Base-by-base conservation (phyloP, 1,140 invertebrate genomes). In the Drosophila carrolli region DNA sequence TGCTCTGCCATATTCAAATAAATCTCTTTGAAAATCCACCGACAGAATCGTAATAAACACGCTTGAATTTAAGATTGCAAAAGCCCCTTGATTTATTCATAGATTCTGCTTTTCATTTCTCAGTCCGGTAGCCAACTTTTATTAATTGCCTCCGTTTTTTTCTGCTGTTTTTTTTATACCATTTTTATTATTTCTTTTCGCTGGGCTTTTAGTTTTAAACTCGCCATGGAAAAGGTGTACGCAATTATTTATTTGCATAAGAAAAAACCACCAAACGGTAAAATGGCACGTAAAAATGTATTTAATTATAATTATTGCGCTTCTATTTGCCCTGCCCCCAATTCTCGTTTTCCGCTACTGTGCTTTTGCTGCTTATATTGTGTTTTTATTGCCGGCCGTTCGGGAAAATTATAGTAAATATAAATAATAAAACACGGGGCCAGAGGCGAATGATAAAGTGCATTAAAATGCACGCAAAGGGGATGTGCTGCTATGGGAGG, bases 221-320 rank as follows among this genome's bases (percentile, higher is more conserved):
- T 61, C 23, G 27, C 38, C 35, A 37, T 68, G 44, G 44, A 54
- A 61, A 78, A 72, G 81, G 77, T 85, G 77, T 81, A 60, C 60
- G 77, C 81, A 84, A 84, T 84, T 84, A 85, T 81, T 73, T 85
- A 81, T 84, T 85, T 85, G 76, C 81, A 85, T 78, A 78, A 59
- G 73, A 60, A 75, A 70, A 63, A 75, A 73, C 56, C 58, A 59
- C 50, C 40, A 59, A 83, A 84, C 80, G 83, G 78, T 57, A 78
- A 88, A 89, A 80, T 57, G 63, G 80, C 83, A 89, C 84, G 83
- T 83, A 88, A 88, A 89, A 88, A 84, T 82, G 85, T 81, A 88
- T 89, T 89, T 89, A 88, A 88, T 88, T 88, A 88, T 88, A 89
- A 89, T 89, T 89, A 89, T 88, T 88, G 72, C 79, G 66, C 60